These are phyloP conservation scores for Zhuqinia jingwanae DNA, from an alignment of 2,888 invertebrate genomes.

Conservation along the genomic window DNA sequence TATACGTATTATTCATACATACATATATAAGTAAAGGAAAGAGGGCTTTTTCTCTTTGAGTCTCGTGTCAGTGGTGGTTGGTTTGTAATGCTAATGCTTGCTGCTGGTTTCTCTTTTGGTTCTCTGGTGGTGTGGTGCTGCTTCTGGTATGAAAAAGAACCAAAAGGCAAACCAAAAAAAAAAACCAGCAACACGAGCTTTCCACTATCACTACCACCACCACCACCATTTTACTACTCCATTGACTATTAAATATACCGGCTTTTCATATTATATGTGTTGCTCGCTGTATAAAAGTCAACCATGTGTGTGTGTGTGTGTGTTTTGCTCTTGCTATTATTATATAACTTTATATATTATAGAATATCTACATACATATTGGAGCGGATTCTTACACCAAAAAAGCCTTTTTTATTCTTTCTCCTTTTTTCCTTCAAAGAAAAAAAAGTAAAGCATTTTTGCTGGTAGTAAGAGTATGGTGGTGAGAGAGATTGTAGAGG, in stretches of 20 bases:
- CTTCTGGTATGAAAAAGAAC: slow-evolving; percentile 19
- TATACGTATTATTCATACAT: background rate
- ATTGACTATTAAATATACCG: slow-evolving; percentile 37
- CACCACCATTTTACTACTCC: background rate
- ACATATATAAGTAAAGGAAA: background rate
- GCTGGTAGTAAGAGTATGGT: too few relatives aligned
- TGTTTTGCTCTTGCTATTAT: too few relatives aligned
- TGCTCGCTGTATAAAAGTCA: background rate
- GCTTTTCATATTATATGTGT: slow-evolving; percentile 33
- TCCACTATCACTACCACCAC: background rate
- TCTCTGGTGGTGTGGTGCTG: too few relatives aligned
- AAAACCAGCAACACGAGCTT: slow-evolving; percentile 22
- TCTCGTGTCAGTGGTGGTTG: slow-evolving; percentile 55
- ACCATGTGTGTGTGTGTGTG: background rate
- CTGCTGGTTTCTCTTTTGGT: background rate
- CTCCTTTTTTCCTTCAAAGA: slow-evolving; percentile 4
- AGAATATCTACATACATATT: too few relatives aligned
- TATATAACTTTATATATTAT: background rate
- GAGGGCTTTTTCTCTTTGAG: slow-evolving; percentile 35
- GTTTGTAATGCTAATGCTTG: slow-evolving; percentile 53
- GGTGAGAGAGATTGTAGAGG: background rate
- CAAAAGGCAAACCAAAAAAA: slow-evolving; percentile 41
- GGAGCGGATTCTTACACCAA: background rate
- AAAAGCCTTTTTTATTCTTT: background rate
- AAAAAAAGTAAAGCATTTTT: too few relatives aligned